Base-by-base conservation (phyloP, 2,888 invertebrate genomes). In the Agrypnus murinus region DNA sequence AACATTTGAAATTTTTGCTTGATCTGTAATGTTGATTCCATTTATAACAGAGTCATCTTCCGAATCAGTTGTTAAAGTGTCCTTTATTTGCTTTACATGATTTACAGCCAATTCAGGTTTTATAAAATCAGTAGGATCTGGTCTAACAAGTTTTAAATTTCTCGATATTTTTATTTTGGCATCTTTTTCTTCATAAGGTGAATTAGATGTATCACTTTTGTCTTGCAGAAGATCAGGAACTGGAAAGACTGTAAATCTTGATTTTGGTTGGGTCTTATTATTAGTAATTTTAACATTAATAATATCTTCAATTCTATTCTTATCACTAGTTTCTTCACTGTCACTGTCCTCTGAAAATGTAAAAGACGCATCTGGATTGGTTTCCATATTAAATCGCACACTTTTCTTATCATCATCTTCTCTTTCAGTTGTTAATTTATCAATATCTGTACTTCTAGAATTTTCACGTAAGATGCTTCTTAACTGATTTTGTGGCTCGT, bases 371-470 rank as follows among this genome's bases (percentile, higher is more conserved):
- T 86, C 86, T 8, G 85, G 82, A 15, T 86, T 86, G 64, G 84
- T 85, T 62, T 88, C 87, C 65, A 91, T 82, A 82, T 90, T 90
- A 76, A 91, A 92, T 7, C 91, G 87, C 0, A 95, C 94, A 81
- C 92, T 93, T 81, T 94, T 94, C 70, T 90, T 90, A 68, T 94
- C 92, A 36, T 92, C 94, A 71, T 94, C 94, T 70, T 89, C 87
- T 76, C 88, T 81, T 43, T 82, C 82, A 86, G 43, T 87, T 78
- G 77, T 73, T 50, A 81, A 69, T 75, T 81, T 82, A 31, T 81
- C 83, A 60, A 82, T 82, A 50, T 84, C 82, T 71, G 81, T 74
- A 73, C 80, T 82, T 75, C 81, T 82, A 0, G 82, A 81, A 64
- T 80, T 81, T 69, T 85, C 84, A 17, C 92, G 84, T 6, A 92